phyloP scores from a whole-genome alignment of 2,113 vertebrate genomes.

The Rhynchopsitta pachyrhyncha region DNA sequence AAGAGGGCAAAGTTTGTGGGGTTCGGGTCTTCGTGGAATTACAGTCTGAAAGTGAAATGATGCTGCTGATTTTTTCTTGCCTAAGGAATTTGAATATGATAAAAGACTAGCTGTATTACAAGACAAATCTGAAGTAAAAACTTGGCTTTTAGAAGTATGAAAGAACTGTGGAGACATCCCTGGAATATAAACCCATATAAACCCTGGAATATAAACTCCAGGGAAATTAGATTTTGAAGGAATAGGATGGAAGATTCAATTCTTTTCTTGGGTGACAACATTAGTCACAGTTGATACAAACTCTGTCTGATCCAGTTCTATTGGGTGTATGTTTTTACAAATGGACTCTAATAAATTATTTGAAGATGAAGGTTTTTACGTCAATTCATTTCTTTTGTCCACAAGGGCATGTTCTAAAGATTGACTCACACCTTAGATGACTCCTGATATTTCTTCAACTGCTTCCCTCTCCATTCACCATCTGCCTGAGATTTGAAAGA shows the following conservation, averaged over 20 bases:
- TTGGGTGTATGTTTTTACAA: neutral
- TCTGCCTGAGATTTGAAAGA: neutral
- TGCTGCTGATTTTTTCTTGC: neutral
- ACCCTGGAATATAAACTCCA: neutral
- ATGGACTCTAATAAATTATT: neutral
- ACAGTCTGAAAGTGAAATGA: neutral
- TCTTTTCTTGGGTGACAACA: neutral
- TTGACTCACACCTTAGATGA: neutral
- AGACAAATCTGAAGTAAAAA: neutral
- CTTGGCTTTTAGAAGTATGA: neutral
- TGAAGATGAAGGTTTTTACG: neutral
- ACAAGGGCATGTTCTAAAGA: neutral
- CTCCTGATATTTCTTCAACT: neutral
- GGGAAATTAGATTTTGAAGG: neutral
- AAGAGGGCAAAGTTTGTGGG: neutral
- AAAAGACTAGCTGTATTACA: neutral
- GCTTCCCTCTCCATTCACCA: neutral
- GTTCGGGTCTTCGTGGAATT: neutral
- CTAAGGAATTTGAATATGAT: neutral
- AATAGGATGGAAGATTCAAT: neutral
- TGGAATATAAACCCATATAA: neutral
- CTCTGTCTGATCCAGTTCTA: neutral
- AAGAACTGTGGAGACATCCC: neutral
- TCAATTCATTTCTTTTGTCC: neutral
- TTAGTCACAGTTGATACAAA: neutral